phyloP scores from a whole-genome alignment of 2,888 invertebrate genomes.

The Orthosia cruda region DNA sequence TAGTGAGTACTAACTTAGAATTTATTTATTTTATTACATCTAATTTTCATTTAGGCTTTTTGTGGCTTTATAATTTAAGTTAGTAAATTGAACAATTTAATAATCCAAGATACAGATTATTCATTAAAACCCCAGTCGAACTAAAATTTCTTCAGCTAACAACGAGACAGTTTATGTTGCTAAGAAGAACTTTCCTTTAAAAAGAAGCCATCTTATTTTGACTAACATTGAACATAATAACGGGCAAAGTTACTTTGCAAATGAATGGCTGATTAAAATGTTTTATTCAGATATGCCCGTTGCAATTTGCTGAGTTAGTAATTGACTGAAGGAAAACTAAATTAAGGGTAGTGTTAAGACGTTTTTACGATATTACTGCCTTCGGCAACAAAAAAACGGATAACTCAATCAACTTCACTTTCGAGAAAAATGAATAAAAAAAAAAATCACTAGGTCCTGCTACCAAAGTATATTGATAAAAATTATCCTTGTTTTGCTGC shows the following conservation, averaged over 20 bases:
- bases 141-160: background rate
- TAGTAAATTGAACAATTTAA: no score
- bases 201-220: constrained; percentile 38
- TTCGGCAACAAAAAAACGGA: background rate
- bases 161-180: constrained; percentile 1
- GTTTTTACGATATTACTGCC: constrained; percentile 71
- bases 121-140: background rate
- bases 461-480: no score
- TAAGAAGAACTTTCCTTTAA: constrained; percentile 14
- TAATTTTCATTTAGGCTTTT: background rate
- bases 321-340: constrained; percentile 62
- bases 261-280: constrained; percentile 60
- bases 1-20: background rate
- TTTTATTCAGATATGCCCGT: constrained; percentile 54
- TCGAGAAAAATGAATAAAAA: no score
- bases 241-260: constrained; percentile 42
- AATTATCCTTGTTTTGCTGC: no score
- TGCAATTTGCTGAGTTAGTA: constrained; percentile 50
- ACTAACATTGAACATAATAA: constrained; percentile 31
- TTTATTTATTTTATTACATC: background rate
- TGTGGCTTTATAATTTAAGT: no score
- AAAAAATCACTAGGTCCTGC: no score
- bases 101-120: background rate
- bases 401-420: constrained; percentile 14
- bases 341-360: constrained; percentile 55